phyloP scores from a whole-genome alignment of 1,140 invertebrate species.

The Oreohelix idahoensis region DNA sequence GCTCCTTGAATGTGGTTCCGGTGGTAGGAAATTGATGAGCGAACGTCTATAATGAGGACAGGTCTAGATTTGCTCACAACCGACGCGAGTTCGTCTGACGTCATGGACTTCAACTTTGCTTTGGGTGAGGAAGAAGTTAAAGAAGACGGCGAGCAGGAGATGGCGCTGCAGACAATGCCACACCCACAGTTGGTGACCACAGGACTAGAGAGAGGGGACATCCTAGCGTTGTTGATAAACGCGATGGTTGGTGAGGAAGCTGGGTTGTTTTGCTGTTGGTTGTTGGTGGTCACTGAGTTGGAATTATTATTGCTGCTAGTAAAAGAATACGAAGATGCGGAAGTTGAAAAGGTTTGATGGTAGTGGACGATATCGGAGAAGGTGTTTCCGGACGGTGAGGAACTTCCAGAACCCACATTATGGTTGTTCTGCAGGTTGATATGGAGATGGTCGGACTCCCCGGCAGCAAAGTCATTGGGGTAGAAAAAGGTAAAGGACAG shows the following conservation, averaged over 20 bases:
- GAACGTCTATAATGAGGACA: slow-evolving; percentile 81
- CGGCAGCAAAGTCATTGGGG: slow-evolving; percentile 16
- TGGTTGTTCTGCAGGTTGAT: background rate
- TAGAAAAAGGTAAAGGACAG: slow-evolving; percentile 18
- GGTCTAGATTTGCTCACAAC: slow-evolving; percentile 57
- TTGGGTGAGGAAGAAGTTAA: slow-evolving; percentile 45
- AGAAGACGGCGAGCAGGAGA: slow-evolving; percentile 10
- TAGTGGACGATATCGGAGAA: slow-evolving; percentile 23
- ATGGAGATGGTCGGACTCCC: slow-evolving; percentile 12
- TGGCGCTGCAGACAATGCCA: slow-evolving; percentile 29
- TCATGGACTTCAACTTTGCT: slow-evolving; percentile 53
- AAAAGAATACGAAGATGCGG: background rate
- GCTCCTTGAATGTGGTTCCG: slow-evolving; percentile 82
- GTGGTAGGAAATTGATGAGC: slow-evolving; percentile 83
- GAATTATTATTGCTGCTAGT: background rate
- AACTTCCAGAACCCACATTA: background rate
- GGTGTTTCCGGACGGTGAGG: slow-evolving; percentile 1
- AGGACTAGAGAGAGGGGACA: slow-evolving; percentile 27
- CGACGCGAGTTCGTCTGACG: slow-evolving; percentile 56
- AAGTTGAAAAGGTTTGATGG: slow-evolving; percentile 26
- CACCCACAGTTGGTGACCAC: slow-evolving; percentile 34
- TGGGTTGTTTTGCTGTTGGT: background rate
- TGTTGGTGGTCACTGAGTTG: background rate
- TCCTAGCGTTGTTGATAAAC: slow-evolving; percentile 26
- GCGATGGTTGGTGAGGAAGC: slow-evolving; percentile 34